phyloP scores from a whole-genome alignment of 2,888 invertebrate genomes.

The Ophonus ardosiacus region DNA sequence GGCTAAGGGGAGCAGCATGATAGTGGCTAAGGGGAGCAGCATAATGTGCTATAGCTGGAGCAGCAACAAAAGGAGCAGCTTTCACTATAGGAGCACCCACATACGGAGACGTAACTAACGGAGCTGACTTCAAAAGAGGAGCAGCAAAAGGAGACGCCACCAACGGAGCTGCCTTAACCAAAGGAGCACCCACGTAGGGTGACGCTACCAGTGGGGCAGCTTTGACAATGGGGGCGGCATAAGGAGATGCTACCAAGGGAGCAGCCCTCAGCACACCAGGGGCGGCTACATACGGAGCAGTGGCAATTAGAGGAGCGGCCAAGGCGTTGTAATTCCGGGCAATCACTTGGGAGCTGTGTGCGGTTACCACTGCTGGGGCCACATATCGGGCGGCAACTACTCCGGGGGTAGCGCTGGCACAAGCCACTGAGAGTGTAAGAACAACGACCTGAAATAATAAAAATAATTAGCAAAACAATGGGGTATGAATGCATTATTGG shows the following conservation, averaged over 20 bases:
- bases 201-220: conserved; percentile 70
- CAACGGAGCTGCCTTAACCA: conserved; percentile 66
- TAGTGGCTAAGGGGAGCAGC: conserved; percentile 50
- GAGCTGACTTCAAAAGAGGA: conserved; percentile 69
- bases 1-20: too few relatives aligned
- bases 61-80: conserved; percentile 66
- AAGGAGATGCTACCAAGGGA: conserved; percentile 66
- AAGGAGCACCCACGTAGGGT: conserved; percentile 67
- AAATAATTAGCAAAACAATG: too few relatives aligned
- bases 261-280: conserved; percentile 52
- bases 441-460: conserved; percentile 32
- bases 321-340: conserved; percentile 81
- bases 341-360: conserved; percentile 82
- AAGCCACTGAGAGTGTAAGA: conserved; percentile 65
- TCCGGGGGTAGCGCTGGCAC: conserved; percentile 71
- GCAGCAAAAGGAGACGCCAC: conserved; percentile 75
- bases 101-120: conserved; percentile 63
- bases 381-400: conserved; percentile 71
- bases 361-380: conserved; percentile 78
- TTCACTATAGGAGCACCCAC: conserved; percentile 65
- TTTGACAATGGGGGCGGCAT: conserved; percentile 69
- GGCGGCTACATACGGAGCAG: too few relatives aligned
- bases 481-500: too few relatives aligned
- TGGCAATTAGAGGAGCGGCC: conserved; percentile 75
- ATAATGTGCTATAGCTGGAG: conserved; percentile 63